phyloP scores from a whole-genome alignment of 2,113 vertebrate species.

The Otis tarda region DNA sequence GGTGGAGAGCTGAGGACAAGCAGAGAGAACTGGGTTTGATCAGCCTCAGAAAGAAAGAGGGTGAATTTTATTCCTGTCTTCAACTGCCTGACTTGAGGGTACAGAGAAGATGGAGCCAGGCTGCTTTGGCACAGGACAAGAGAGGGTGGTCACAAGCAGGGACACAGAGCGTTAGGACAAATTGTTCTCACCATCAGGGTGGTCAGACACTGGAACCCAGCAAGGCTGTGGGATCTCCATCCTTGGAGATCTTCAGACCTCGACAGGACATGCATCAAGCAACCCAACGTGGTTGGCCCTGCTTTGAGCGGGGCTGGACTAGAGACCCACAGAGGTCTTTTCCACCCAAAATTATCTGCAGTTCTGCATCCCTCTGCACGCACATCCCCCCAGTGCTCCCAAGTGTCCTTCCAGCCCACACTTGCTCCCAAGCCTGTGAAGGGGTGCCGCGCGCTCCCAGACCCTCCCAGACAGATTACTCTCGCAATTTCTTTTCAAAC shows the following conservation, averaged over 20 bases:
- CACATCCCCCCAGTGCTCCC: not conserved
- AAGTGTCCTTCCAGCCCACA: not conserved
- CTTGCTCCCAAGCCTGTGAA: not conserved
- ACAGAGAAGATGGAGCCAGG: not conserved
- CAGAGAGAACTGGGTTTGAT: not conserved
- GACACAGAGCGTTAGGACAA: not conserved
- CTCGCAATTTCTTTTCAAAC: not conserved
- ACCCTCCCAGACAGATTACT: not conserved
- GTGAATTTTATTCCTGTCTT: not conserved
- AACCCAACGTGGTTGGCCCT: not conserved
- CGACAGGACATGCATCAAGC: accelerated
- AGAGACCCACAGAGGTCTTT: not conserved
- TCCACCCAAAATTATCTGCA: not conserved
- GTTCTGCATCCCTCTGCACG: not conserved
- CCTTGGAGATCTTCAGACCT: not conserved
- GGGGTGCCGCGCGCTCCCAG: not conserved
- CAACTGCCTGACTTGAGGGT: not conserved
- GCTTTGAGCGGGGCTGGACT: not conserved
- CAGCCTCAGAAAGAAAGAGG: not conserved
- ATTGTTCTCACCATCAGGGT: not conserved
- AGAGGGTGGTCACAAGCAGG: not conserved
- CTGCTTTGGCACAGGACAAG: not conserved
- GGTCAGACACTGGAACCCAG: not conserved
- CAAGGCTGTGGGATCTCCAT: not conserved
- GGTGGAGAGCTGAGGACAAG: not conserved